These are phyloP conservation scores for Danio tinwini DNA, from an alignment of 2,797 vertebrate species.

Conservation along the genomic window DNA sequence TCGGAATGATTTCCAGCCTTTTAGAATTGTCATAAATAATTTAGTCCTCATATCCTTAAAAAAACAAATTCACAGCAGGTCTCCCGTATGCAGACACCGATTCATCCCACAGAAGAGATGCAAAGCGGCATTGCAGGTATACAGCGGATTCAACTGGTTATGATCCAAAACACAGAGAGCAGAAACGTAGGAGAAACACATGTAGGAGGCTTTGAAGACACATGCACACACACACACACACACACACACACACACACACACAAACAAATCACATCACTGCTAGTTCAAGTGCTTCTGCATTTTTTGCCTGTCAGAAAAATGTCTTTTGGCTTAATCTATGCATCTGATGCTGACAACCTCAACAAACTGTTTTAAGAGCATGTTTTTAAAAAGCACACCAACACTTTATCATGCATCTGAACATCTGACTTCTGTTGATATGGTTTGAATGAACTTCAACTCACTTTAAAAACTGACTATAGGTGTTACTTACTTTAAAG, in stretches of 20 bases:
- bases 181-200: conserved; percentile 12
- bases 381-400: background rate
- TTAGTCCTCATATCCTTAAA: conserved; percentile 29
- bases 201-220: conserved; percentile 30
- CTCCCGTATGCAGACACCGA: background rate
- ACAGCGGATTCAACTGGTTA: conserved; percentile 8
- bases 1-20: conserved; percentile 26
- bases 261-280: background rate
- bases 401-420: background rate
- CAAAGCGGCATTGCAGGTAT: conserved; percentile 26
- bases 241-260: too few species aligned
- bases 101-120: conserved; percentile 8
- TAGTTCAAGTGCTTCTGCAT: conserved; percentile 8
- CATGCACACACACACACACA: background rate
- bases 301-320: conserved; percentile 13
- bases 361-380: conserved; percentile 1
- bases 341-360: conserved; percentile 35
- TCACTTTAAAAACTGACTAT: too few species aligned
- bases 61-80: conserved; percentile 46
- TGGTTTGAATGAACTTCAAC: background rate
- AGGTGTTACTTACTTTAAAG: too few species aligned
- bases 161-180: conserved; percentile 23
- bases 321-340: conserved; percentile 20
- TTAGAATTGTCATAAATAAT: conserved; percentile 30
- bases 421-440: background rate